These are phyloP conservation scores for Engraulis encrasicolus DNA, from an alignment of 2,113 vertebrate genomes.

Conservation along the genomic window DNA sequence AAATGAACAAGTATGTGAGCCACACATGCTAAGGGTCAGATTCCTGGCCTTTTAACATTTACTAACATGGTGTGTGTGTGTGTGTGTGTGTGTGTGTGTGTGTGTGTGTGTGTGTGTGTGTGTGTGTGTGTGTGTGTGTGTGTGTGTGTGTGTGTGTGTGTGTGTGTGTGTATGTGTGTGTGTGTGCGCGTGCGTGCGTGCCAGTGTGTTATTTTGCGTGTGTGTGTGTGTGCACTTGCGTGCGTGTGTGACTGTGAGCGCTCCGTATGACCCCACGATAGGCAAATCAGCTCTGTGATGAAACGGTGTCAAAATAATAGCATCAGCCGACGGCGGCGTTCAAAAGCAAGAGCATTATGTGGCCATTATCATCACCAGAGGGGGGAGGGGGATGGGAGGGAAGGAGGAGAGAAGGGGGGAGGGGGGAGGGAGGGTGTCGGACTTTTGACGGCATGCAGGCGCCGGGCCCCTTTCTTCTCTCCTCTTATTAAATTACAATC, in stretches of 20 bases:
- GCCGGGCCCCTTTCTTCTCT: neutral
- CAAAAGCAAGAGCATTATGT: constrained; percentile 9
- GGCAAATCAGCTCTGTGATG: neutral
- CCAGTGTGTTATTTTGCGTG: neutral
- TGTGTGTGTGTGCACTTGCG: neutral
- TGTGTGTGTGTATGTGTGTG: neutral
- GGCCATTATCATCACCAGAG: neutral
- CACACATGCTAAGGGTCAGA: neutral
- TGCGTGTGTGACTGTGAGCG: neutral
- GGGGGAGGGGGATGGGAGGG: too few species aligned
- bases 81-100: too few species aligned
- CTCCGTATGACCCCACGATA: neutral
- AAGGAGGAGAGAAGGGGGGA: too few species aligned
- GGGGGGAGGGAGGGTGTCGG: too few species aligned
- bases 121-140: neutral
- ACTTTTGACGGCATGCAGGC: neutral
- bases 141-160: neutral
- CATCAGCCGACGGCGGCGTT: neutral
- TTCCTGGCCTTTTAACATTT: neutral
- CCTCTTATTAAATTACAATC: constrained; percentile 20
- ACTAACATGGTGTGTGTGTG: neutral
- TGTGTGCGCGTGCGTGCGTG: neutral
- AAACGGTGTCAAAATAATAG: neutral
- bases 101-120: neutral
- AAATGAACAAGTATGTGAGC: neutral